Conservation (phyloP, 2,888 invertebrate genomes). For the Eristalis pertinax region DNA sequence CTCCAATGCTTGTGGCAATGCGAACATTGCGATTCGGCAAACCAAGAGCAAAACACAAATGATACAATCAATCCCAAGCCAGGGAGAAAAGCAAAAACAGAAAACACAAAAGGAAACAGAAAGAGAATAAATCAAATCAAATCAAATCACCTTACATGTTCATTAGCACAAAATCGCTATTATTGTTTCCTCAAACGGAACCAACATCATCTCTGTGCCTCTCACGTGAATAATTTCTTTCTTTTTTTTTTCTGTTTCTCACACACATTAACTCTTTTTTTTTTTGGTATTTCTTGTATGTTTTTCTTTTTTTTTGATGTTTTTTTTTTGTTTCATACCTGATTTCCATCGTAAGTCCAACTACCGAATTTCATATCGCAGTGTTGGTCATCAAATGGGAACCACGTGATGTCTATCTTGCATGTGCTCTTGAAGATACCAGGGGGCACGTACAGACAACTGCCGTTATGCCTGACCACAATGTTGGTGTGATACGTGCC, state of each 20-base stretch:
- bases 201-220: conserved; percentile 37
- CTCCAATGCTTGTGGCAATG: too few relatives aligned
- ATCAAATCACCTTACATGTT: conserved; percentile 50
- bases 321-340: conserved; percentile 85
- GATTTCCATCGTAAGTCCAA: conserved; percentile 99
- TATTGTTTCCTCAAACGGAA: neutral
- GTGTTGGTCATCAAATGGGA: conserved; percentile 99
- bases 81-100: neutral
- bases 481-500: conserved; percentile 99
- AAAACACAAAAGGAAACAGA: conserved; percentile 1
- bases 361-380: conserved; percentile 99
- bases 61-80: neutral
- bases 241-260: conserved; percentile 19
- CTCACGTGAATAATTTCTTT: conserved; percentile 1
- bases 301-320: conserved; percentile 52
- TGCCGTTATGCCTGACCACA: conserved; percentile 99
- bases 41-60: conserved; percentile 12
- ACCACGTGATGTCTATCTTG: conserved; percentile 99
- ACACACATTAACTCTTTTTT: conserved; percentile 47
- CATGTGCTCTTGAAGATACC: conserved; percentile 99
- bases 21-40: conserved; percentile 30
- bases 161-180: conserved; percentile 40
- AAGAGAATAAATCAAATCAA: neutral
- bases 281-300: conserved; percentile 34
- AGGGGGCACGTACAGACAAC: conserved; percentile 99